These are phyloP conservation scores for Pipa parva DNA, from an alignment of 2,113 vertebrate genomes.

Conservation along the genomic window DNA sequence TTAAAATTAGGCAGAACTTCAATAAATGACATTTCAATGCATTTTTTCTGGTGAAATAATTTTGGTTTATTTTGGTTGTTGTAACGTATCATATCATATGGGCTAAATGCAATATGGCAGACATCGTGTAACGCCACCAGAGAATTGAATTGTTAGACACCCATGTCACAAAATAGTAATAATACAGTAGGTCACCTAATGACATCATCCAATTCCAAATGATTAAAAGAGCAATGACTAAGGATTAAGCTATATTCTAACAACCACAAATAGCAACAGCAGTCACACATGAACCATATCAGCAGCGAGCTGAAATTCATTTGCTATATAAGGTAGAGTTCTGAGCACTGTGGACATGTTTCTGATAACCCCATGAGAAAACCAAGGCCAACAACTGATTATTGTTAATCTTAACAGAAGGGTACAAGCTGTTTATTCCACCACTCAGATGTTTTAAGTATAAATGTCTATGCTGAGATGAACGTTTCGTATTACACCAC, in stretches of 20 bases:
- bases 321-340: conserved; percentile 54
- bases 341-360: conserved; percentile 33
- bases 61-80: too few relatives aligned
- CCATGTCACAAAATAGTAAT: conserved; percentile 14
- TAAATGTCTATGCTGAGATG: too few relatives aligned
- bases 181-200: background rate
- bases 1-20: too few relatives aligned
- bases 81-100: too few relatives aligned
- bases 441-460: too few relatives aligned
- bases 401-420: conserved; percentile 46
- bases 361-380: conserved; percentile 45
- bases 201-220: conserved; percentile 2
- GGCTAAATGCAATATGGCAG: too few relatives aligned
- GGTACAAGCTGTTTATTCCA: too few relatives aligned
- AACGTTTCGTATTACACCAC: too few relatives aligned
- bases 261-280: conserved; percentile 54
- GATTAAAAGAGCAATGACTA: conserved; percentile 11
- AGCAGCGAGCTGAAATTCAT: conserved; percentile 38
- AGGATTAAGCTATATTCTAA: background rate
- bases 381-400: conserved; percentile 37
- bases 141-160: too few relatives aligned
- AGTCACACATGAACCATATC: conserved; percentile 41
- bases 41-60: too few relatives aligned
- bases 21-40: too few relatives aligned
- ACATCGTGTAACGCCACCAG: too few relatives aligned